Evolutionary conservation across 1,140 invertebrate species (phyloP).

Genomic region (Phymorhynchus buccinoides): DNA sequence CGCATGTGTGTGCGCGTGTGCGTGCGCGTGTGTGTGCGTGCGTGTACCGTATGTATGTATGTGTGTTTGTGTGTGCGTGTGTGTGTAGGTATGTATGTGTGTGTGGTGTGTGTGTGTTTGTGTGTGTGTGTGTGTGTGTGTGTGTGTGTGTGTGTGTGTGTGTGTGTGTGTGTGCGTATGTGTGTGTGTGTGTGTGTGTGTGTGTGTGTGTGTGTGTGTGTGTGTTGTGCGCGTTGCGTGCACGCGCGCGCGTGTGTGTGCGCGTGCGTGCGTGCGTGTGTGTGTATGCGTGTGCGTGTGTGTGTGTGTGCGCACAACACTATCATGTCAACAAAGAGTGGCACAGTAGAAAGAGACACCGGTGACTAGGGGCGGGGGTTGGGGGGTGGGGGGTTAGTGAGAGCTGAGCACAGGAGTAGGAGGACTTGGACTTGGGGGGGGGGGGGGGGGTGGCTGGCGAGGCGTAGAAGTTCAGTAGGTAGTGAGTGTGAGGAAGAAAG

Average conservation of each 20-base stretch:
- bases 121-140: not conserved
- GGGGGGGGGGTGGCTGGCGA: no score
- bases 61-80: not conserved
- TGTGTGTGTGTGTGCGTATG: not conserved
- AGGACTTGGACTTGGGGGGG: no score
- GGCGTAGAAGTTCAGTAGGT: no score
- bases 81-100: not conserved
- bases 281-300: slow-evolving; percentile 27
- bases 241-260: not conserved
- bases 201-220: not conserved
- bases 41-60: not conserved
- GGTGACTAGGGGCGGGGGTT: not conserved
- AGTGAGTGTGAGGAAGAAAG: not conserved
- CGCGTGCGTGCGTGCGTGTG: slow-evolving; percentile 22
- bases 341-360: not conserved
- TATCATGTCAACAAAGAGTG: not conserved
- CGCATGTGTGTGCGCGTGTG: not conserved
- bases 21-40: not conserved
- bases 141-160: not conserved
- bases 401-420: no score
- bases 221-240: not conserved
- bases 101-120: not conserved
- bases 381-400: not conserved
- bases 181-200: not conserved
- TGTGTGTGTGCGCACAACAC: not conserved